Base-by-base conservation (phyloP, 2,797 vertebrate genomes). In the Holocentrus rufus region DNA sequence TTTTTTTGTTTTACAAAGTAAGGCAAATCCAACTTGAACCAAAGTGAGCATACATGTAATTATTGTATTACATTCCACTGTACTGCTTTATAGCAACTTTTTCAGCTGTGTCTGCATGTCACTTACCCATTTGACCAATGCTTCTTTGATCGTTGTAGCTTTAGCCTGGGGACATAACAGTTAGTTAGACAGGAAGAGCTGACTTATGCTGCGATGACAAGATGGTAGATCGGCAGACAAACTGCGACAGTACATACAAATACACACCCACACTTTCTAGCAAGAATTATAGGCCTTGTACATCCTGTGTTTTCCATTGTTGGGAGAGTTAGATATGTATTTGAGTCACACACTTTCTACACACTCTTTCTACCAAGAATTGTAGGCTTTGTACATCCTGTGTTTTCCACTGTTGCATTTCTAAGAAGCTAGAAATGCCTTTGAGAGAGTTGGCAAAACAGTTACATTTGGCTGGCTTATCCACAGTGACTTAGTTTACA, bases 41-140 rank as follows among this genome's bases (percentile, higher is more conserved):
- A n/a, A n/a, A n/a, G n/a, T n/a, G n/a, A n/a, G 72, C 9, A 64
- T 20, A 61, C n/a, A n/a, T 18, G 36, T 44, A 25, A 44, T 39
- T 39, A 9, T 39, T 39, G 11, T 39, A 39, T 39, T 9, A 39
- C 11, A 39, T 39, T 39, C 2, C 5, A 23, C 61, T 27, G 17
- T 11, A 17, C 1, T 56, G 23, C 18, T 31, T 20, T 42, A 6
- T 44, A n/a, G 22, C 1, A 7, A 7, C 57, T 25, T 18, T 59
- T 47, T 8, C 7, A 59, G 4, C 11, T 52, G 13, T 63, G 42
- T 47, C 0, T 52, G 14, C 17, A 0, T 31, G 10, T 3, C 3
- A 80, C 90, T 88, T 56, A 92, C 92, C 90, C 85, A 88, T 85
- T 86, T 91, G 20, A 47, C 42, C 73, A 93, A 54, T 0, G 90